Percentiles rank a stretch among this genome's conserved stretches.
Evolutionary conservation across 2,113 vertebrate species (phyloP).

Genomic region (Sylvilagus bachmani): DNA sequence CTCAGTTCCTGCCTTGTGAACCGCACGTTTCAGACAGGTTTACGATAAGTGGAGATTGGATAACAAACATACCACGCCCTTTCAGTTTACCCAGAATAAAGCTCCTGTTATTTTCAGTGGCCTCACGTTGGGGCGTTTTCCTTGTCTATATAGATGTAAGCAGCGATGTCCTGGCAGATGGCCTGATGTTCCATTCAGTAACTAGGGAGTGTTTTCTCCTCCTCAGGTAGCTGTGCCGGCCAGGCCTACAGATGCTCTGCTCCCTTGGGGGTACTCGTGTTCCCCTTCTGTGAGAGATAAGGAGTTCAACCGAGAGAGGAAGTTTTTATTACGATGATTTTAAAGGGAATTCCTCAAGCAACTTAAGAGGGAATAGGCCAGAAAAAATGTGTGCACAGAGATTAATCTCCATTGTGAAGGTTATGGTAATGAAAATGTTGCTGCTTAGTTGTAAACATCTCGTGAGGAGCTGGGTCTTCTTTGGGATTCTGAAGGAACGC

Average conservation of each 20-base stretch:
- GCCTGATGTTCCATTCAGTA: neutral
- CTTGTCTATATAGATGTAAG: slow-evolving; percentile 38
- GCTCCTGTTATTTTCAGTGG: slow-evolving; percentile 42
- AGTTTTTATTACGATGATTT: slow-evolving; percentile 15
- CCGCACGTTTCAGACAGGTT: neutral
- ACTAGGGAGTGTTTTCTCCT: slow-evolving; percentile 33
- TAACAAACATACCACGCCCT: slow-evolving; percentile 15
- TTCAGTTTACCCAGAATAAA: slow-evolving; percentile 49
- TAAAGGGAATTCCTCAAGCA: slow-evolving; percentile 29
- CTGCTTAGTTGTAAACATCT: neutral
- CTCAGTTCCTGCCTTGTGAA: slow-evolving; percentile 40
- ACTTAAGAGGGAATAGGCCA: neutral
- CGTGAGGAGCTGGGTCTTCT: neutral
- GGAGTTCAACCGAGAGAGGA: neutral
- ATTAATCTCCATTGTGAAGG: neutral
- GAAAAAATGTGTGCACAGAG: neutral
- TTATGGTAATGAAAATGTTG: slow-evolving; percentile 3
- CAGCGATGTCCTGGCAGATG: neutral
- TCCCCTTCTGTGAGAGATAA: neutral
- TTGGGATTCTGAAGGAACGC: neutral
- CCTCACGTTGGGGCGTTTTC: neutral
- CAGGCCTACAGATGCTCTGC: neutral
- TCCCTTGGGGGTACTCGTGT: neutral
- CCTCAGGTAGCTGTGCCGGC: neutral
- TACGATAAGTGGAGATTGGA: slow-evolving; percentile 26